Conservation (phyloP, 1,140 invertebrate genomes). For the Geopemphigus sp. region DNA sequence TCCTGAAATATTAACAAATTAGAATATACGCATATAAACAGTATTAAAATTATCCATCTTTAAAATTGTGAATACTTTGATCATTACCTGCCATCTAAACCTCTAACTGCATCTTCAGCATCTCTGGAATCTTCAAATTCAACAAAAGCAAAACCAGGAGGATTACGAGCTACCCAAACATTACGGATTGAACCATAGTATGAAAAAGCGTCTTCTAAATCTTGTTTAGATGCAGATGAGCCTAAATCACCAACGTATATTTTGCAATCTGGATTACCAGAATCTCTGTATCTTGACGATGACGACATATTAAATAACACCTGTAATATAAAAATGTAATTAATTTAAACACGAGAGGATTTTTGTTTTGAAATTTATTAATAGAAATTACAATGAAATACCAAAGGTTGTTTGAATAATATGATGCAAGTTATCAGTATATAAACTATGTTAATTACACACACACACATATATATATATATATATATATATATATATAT, state of each 20-base stretch:
- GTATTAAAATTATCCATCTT: too few relatives aligned
- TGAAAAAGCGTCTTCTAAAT: constrained; percentile 89
- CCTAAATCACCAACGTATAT: constrained; percentile 93
- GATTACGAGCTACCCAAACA: constrained; percentile 93
- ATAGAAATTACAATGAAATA: too few relatives aligned
- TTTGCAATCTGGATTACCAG: constrained; percentile 74
- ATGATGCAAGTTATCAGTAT: too few relatives aligned
- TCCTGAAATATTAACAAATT: constrained; percentile 58
- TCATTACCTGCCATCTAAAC: constrained; percentile 65
- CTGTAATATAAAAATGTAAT: neutral
- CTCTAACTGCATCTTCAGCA: constrained; percentile 86
- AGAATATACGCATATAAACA: too few relatives aligned
- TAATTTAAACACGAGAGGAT: too few relatives aligned
- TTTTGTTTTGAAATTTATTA: too few relatives aligned
- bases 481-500: too few relatives aligned
- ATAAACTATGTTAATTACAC: too few relatives aligned
- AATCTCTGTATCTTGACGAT: constrained; percentile 53
- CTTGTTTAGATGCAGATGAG: constrained; percentile 79
- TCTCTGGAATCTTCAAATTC: constrained; percentile 89
- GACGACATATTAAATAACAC: constrained; percentile 17
- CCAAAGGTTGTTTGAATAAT: too few relatives aligned
- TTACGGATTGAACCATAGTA: constrained; percentile 91
- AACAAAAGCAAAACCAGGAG: constrained; percentile 91
- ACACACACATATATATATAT: too few relatives aligned
- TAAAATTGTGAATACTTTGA: neutral